phyloP scores from a whole-genome alignment of 2,797 vertebrate genomes.

The Hypotaenidia philippensis region DNA sequence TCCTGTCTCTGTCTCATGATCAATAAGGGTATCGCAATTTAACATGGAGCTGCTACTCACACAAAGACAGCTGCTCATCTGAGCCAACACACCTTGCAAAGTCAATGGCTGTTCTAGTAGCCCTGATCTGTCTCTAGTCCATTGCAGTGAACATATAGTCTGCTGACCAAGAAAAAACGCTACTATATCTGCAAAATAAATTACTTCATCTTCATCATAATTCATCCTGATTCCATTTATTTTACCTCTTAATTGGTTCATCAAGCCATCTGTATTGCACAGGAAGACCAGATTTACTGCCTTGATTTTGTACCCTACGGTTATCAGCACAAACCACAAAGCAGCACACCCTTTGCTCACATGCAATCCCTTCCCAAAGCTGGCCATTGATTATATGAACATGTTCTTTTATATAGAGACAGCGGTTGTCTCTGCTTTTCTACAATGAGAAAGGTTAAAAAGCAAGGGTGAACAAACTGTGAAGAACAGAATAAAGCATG shows the following conservation, averaged over 20 bases:
- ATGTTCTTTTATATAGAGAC: not conserved
- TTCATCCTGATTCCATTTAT: not conserved
- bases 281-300: not conserved
- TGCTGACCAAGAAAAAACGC: not conserved
- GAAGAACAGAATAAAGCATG: not conserved
- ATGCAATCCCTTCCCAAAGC: not conserved
- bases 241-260: not conserved
- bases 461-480: not conserved
- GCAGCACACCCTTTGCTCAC: not conserved
- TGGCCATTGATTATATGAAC: not conserved
- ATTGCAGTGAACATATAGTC: not conserved
- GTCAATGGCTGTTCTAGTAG: not conserved
- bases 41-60: not conserved
- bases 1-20: not conserved
- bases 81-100: not conserved
- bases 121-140: not conserved
- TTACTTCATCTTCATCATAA: not conserved
- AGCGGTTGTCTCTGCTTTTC: not conserved
- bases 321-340: not conserved
- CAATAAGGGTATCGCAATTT: slow-evolving; percentile 3
- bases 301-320: not conserved
- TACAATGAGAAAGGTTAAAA: slow-evolving; percentile 6
- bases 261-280: not conserved
- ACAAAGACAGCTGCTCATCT: not conserved
- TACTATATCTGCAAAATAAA: not conserved